Base-by-base conservation (phyloP, 2,888 invertebrate genomes). In the Dolomedes plantarius region DNA sequence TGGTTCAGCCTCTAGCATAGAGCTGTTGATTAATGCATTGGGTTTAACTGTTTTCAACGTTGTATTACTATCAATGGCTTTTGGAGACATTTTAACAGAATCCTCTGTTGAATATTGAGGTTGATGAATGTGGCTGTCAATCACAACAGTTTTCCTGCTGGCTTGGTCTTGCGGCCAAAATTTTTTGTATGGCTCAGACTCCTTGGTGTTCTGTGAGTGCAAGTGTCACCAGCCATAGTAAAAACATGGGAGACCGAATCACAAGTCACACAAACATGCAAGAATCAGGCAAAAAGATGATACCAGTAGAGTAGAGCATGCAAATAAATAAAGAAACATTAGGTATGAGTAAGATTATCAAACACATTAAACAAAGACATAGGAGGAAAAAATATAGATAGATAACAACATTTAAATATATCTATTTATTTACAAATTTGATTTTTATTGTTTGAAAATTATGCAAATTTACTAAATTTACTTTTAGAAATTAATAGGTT, bases 261-360 rank as follows among this genome's bases (percentile, higher is more conserved):
- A 75, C 46, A 72, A 69, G 46, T 69, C 39, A 83, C 76, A 80
- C 71, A 76, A 67, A 76, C 86, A 86, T 86, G 86, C 86, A 86
- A 86, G 9, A 78, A 31, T 62, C 82, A 72, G 76, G 82, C 82
- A 82, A 86, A 72, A 56, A 46, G 86, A 39, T 71, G 80, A 32
- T 64, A 23, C 27, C 75, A 74, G 75, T 56, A 56, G 85, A 86
- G 75, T 27, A 79, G 65, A 41, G 73, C 86, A 86, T 79, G 79
- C 79, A 86, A 86, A 86, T 80, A 85, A 78, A 86, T 11, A 75
- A 64, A 46, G 74, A 64, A 64, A 62, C 23, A 75, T 62, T 64
- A 76, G 36, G 75, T 29, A 80, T 56, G 23, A 67, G 67, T 32
- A 27, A 19, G 67, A 36, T 31, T 1, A 36, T 32, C 3, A 67